Evolutionary conservation across 2,888 invertebrate genomes (phyloP), one percentile per base, ranked within the genome.

Genomic region (Scaeva pyrastri): DNA sequence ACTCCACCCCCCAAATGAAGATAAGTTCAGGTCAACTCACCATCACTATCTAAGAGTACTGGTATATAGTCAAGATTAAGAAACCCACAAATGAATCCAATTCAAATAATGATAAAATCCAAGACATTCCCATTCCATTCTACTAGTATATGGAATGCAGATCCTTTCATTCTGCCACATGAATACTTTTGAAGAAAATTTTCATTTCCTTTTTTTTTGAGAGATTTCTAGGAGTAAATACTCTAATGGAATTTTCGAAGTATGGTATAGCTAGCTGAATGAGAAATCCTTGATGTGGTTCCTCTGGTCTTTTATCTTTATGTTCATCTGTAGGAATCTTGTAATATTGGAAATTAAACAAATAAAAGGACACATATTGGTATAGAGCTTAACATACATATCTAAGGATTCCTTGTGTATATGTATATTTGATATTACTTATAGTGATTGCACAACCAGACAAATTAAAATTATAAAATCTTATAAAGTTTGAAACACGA

Each of bases 281-380:
- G 41, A 21, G 8, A 62, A 43, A 52, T 68, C 71, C 45, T 84
- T 84, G 84, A 84, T 84, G 80, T 80, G 84, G 84, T 79, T 66
- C 43, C 7, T 48, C 12, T 48, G 31, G 45, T 16, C 19, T 66
- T 66, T 62, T 62, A 62, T 62, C 62, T 23, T 41, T 23, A 43
- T 43, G 62, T 21, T 7, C 39, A 58, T 58, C 19, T 19, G 12
- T 11, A 36, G 19, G 39, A 58, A 21, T 58, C 39, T 21, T 12
- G 45, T 52, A 55, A 21, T 70, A 55, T 70, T 39, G 23, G 23
- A 48, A 39, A 52, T 70, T 41, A 55, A 41, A 62, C n/a, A 58
- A 19, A 19, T 16, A 19, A 68, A 48, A 48, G 66, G 36, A 12
- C 14, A 50, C 50, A 14, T 12, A 12, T 2, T 31, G 31, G 21